Evolutionary conservation across 2,113 vertebrate species (phyloP).

Genomic region (Haemorhous mexicanus): DNA sequence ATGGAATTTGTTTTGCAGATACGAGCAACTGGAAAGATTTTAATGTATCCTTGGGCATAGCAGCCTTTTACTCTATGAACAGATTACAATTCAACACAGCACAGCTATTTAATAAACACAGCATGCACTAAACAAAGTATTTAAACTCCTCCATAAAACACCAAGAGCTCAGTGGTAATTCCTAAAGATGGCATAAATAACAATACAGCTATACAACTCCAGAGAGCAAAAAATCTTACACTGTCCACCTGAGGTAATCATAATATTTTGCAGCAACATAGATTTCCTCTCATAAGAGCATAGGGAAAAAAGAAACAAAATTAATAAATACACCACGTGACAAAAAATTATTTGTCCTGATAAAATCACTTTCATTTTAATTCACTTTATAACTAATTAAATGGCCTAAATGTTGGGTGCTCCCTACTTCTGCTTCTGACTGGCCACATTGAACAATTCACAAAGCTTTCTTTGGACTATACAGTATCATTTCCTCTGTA

Average conservation of each 20-base stretch:
- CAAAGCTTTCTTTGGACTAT: not conserved
- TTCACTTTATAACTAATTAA: not conserved
- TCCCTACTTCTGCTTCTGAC: not conserved
- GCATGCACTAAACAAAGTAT: not conserved
- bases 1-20: not conserved
- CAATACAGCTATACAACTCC: not conserved
- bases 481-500: not conserved
- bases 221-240: not conserved
- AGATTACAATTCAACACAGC: not conserved
- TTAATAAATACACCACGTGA: not conserved
- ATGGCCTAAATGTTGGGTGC: not conserved
- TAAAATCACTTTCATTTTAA: not conserved
- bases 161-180: not conserved
- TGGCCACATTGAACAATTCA: not conserved
- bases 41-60: not conserved
- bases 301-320: not conserved
- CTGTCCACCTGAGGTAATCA: not conserved
- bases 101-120: slow-evolving; percentile 7
- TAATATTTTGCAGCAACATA: not conserved
- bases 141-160: slow-evolving; percentile 10
- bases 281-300: not conserved
- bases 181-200: slow-evolving; percentile 13
- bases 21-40: not conserved
- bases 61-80: not conserved
- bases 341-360: not conserved